A percentile compares a stretch with the other conserved stretches of the same genome.
Conservation (phyloP, 1,140 invertebrate genomes). For the Zaprionus nigranus region DNA sequence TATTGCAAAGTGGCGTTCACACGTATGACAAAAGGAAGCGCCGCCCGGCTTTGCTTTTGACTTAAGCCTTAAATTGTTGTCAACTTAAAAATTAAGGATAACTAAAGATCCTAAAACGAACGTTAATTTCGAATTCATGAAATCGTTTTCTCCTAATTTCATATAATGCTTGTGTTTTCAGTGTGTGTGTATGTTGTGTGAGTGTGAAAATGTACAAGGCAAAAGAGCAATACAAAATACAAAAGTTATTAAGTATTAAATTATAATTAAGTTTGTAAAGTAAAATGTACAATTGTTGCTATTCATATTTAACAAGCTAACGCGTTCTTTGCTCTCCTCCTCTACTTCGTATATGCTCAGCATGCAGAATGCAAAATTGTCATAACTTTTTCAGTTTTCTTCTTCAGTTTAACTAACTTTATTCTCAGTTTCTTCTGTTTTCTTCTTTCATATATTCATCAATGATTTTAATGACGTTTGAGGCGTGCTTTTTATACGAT, state of each 20-base stretch:
- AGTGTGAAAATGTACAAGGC: slow-evolving; percentile 79
- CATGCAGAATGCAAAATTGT: slow-evolving; percentile 64
- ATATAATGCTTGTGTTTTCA: slow-evolving; percentile 15
- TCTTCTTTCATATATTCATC: slow-evolving; percentile 62
- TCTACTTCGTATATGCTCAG: slow-evolving; percentile 51
- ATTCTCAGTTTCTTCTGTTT: slow-evolving; percentile 5
- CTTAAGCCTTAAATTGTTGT: slow-evolving; percentile 75
- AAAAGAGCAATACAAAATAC: slow-evolving; percentile 71
- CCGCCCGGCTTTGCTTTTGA: slow-evolving; percentile 71
- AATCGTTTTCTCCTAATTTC: slow-evolving; percentile 32
- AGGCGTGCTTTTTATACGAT: neutral
- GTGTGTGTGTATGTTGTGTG: slow-evolving; percentile 14
- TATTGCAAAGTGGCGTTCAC: slow-evolving; percentile 73
- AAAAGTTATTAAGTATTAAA: slow-evolving; percentile 64
- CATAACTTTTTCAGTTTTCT: slow-evolving; percentile 63
- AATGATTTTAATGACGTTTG: slow-evolving; percentile 46
- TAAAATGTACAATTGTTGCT: slow-evolving; percentile 81
- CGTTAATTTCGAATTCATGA: slow-evolving; percentile 49
- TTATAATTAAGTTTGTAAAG: slow-evolving; percentile 71
- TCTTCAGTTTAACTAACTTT: slow-evolving; percentile 24
- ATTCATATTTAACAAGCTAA: slow-evolving; percentile 78
- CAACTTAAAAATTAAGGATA: slow-evolving; percentile 58
- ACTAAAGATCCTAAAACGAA: slow-evolving; percentile 50
- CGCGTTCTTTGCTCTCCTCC: slow-evolving; percentile 51
- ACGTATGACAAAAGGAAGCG: slow-evolving; percentile 55